phyloP scores from a whole-genome alignment of 2,113 vertebrate genomes.

The Hemichromis elongatus region DNA sequence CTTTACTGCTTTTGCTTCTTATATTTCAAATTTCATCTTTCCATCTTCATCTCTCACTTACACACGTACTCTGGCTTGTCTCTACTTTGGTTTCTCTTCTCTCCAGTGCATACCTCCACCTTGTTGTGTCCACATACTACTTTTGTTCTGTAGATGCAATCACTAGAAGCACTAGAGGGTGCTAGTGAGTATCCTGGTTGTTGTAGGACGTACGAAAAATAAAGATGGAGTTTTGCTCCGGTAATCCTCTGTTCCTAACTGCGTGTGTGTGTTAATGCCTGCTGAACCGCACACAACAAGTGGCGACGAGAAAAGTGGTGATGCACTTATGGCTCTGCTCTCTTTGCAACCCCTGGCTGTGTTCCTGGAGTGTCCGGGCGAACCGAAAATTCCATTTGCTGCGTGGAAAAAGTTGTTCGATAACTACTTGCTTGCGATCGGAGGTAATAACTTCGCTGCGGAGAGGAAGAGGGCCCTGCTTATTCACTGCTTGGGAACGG shows the following conservation, averaged over 20 bases:
- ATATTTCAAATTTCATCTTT: too few species aligned
- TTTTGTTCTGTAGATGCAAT: too few species aligned
- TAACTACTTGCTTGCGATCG: fast-evolving
- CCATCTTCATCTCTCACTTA: not conserved
- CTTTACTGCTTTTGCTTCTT: not conserved
- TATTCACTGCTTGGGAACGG: not conserved
- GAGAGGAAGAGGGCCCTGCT: not conserved
- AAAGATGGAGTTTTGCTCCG: too few species aligned
- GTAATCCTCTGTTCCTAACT: too few species aligned
- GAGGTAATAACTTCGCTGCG: not conserved
- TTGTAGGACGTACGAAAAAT: too few species aligned
- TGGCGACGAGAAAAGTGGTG: not conserved
- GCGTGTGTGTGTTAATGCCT: not conserved
- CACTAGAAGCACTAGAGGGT: too few species aligned
- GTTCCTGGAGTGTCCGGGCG: not conserved
- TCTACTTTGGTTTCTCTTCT: not conserved
- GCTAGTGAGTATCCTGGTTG: too few species aligned
- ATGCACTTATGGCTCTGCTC: not conserved
- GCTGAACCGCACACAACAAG: fast-evolving
- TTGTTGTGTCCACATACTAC: too few species aligned
- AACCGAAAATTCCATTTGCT: not conserved
- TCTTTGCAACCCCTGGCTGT: not conserved
- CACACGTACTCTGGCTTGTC: not conserved
- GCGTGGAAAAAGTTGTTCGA: not conserved
- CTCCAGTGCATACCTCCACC: not conserved